Percentiles rank a stretch among this genome's conserved stretches.
Evolutionary conservation across 2,888 invertebrate genomes (phyloP).

Genomic region (Caenorhabditis sp.): DNA sequence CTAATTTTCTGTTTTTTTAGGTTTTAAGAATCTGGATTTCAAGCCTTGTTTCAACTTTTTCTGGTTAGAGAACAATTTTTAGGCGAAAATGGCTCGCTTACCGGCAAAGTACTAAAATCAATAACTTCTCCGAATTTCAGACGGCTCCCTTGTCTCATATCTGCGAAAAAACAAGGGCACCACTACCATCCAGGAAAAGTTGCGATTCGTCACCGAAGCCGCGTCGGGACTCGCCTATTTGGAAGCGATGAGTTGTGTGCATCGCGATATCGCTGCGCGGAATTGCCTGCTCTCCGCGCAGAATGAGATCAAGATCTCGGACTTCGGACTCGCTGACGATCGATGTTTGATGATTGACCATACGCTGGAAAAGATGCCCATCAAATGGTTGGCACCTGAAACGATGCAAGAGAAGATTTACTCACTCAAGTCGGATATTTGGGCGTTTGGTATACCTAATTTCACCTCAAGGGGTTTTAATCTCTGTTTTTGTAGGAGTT

Average conservation of each 20-base stretch:
- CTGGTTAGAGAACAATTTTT: not conserved
- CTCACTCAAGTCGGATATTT: slow-evolving; percentile 59
- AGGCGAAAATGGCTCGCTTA: too few relatives aligned
- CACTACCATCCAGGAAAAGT: slow-evolving; percentile 36
- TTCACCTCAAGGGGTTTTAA: not conserved
- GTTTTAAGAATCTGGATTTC: too few relatives aligned
- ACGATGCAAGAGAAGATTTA: slow-evolving; percentile 62
- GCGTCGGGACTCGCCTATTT: slow-evolving; percentile 84
- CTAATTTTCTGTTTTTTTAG: too few relatives aligned
- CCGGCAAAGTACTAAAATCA: not conserved
- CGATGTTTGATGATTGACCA: slow-evolving; percentile 48
- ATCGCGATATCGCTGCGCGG: slow-evolving; percentile 84
- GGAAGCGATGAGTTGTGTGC: slow-evolving; percentile 83
- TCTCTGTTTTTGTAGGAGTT: slow-evolving; percentile 27
- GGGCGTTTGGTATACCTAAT: slow-evolving; percentile 43
- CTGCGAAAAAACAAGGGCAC: slow-evolving; percentile 55
- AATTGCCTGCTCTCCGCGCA: slow-evolving; percentile 78
- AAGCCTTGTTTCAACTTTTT: too few relatives aligned
- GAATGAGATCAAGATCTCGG: slow-evolving; percentile 69
- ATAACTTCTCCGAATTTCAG: slow-evolving; percentile 30
- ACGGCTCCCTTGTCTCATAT: slow-evolving; percentile 52
- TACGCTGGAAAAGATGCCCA: slow-evolving; percentile 62
- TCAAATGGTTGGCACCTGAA: slow-evolving; percentile 66
- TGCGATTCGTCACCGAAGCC: slow-evolving; percentile 71
- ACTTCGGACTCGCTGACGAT: slow-evolving; percentile 70